A percentile compares a stretch with the other conserved stretches of the same genome.
Evolutionary conservation across 2,113 vertebrate genomes (phyloP).

Genomic region (Thamnaconus septentrionalis): DNA sequence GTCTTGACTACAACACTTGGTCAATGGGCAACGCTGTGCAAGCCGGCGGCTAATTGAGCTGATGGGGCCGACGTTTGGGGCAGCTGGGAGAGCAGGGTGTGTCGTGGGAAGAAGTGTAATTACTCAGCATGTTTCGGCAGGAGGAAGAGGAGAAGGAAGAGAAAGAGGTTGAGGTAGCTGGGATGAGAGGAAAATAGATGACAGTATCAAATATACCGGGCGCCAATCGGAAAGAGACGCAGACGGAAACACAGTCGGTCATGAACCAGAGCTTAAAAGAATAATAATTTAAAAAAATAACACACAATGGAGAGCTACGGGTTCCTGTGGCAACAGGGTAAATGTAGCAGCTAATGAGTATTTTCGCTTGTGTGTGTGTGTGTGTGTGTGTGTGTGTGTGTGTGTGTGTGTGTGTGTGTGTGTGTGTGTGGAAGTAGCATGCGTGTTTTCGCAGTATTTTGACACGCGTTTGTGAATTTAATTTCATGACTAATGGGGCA

Average conservation of each 20-base stretch:
- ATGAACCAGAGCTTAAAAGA: too few species aligned
- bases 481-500: too few species aligned
- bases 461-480: too few species aligned
- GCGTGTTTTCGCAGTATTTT: too few species aligned
- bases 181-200: too few species aligned
- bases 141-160: conserved; percentile 17
- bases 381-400: background rate
- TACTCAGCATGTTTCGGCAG: conserved; percentile 47
- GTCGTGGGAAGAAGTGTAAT: conserved; percentile 55
- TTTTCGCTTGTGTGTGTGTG: background rate
- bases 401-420: background rate
- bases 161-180: background rate
- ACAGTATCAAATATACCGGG: too few species aligned
- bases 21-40: conserved; percentile 25
- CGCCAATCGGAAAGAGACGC: too few species aligned
- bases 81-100: conserved; percentile 47
- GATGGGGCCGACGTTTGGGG: conserved; percentile 63
- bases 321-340: background rate
- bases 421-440: too few species aligned
- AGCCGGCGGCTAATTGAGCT: conserved; percentile 56
- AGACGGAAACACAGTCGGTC: too few species aligned
- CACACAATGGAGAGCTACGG: background rate
- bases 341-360: background rate
- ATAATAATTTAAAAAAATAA: conserved; percentile 1
- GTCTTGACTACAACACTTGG: too few species aligned